Base-by-base conservation (phyloP, 2,888 invertebrate genomes). In the Lasioglossum pauxillum region DNA sequence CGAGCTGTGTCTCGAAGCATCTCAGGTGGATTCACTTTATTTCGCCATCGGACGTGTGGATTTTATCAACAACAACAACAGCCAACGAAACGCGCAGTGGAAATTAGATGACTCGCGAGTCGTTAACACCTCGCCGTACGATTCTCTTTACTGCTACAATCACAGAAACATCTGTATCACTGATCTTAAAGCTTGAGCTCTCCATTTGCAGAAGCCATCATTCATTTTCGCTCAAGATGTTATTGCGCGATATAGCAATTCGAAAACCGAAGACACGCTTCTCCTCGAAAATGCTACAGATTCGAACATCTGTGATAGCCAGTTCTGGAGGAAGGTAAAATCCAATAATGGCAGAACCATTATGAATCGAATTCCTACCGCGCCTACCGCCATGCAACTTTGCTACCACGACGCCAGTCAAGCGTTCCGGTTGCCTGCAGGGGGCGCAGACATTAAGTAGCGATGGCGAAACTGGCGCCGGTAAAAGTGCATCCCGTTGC, bases 321-420 rank as follows among this genome's bases (percentile, higher is more conserved):
- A 19, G 7, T 49, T 49, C 49, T 8, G 23, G 8, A 49, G 2
- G 23, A 8, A 49, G 23, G 23, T 53, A 23, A 53, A 10, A 53
- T 53, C 10, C 2, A 23, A 53, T 53, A 53, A 49, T 2, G 23
- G 2, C 23, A 2, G 23, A 23, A 49, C 23, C 49, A 49, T 49
- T 23, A 23, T 23, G 44, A 44, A 44, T 4, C 12, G 49, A 12
- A 38, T 60, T n/a, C 57, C n/a, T 27, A 23, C 60, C 16, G 67
- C 76, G 83, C 83, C 84, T 85, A 75, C 14, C 10, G 2, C 1
- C 46, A 60, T 67, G 83, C 83, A 76, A 83, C 75, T 57, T 72
- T 5, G 49, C 31, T n/a, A 27, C 79, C 8, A 14, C 4, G 81
- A 41, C 5, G 44, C 35, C n/a, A 8, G 53, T 49, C 60, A 31